These are phyloP conservation scores for Pelodiscus sinensis DNA, from an alignment of 2,113 vertebrate species.

Conservation along the genomic window DNA sequence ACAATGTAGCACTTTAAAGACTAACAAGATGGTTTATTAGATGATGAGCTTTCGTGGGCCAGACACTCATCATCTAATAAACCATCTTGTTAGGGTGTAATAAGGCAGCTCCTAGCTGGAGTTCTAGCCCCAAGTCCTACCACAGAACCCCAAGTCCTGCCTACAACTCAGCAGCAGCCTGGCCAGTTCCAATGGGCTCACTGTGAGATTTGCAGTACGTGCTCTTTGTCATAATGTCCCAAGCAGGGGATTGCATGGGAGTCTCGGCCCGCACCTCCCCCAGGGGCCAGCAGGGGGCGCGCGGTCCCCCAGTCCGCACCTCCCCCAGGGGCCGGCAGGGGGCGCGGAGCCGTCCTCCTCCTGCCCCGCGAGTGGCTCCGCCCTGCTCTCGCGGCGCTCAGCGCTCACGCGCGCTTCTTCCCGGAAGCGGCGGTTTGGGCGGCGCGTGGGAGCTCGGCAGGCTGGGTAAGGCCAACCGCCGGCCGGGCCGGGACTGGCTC, in stretches of 20 bases:
- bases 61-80: too few species aligned
- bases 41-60: too few species aligned
- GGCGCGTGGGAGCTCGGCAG: not conserved
- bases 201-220: not conserved
- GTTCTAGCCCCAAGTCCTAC: too few species aligned
- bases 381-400: not conserved
- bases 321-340: not conserved
- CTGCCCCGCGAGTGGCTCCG: not conserved
- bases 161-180: not conserved
- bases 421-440: not conserved
- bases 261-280: too few species aligned
- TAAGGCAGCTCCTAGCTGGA: too few species aligned
- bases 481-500: too few species aligned
- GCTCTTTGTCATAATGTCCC: not conserved
- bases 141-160: not conserved
- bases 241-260: not conserved
- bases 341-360: too few species aligned
- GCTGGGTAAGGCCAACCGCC: accelerated
- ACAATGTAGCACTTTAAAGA: too few species aligned
- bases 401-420: not conserved
- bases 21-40: too few species aligned
- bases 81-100: too few species aligned
- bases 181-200: not conserved
- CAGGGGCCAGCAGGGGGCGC: not conserved
- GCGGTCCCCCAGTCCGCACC: accelerated